Percentiles rank a stretch among this genome's conserved stretches.
Evolutionary conservation across 2,797 vertebrate species (phyloP).

Genomic region (Catostomus latipinnis): DNA sequence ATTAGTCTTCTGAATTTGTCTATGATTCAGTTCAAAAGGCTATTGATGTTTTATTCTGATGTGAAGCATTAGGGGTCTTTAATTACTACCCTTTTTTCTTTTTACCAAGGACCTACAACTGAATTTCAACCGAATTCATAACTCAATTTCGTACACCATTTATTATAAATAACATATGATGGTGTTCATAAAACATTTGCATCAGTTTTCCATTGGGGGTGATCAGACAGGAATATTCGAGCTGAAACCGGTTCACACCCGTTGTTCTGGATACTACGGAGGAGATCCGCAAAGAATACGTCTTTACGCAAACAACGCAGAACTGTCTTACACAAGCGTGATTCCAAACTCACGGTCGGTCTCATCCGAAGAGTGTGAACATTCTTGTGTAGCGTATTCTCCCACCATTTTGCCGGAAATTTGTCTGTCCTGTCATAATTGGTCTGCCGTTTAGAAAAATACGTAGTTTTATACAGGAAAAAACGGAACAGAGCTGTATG

Average conservation of each 20-base stretch:
- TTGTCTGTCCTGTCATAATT: neutral
- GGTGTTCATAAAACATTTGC: no score
- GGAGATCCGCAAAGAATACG: neutral
- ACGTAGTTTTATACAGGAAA: neutral
- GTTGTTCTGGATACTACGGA: constrained; percentile 14
- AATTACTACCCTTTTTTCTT: no score
- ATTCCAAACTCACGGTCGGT: neutral
- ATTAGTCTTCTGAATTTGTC: no score
- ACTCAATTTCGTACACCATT: neutral
- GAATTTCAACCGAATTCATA: neutral
- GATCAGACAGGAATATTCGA: constrained; percentile 33
- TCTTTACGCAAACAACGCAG: constrained; percentile 2
- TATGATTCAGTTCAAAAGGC: no score
- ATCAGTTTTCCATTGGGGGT: constrained; percentile 33
- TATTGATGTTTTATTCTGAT: no score
- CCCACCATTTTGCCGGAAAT: neutral
- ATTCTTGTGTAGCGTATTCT: neutral
- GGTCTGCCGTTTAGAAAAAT: neutral
- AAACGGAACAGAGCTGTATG: neutral
- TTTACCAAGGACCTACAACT: neutral
- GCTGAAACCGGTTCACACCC: constrained; percentile 53
- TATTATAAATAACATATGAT: neutral
- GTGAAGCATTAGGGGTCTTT: no score
- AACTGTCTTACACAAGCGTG: constrained; percentile 16
- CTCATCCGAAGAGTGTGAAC: neutral